Conservation (phyloP, 2,113 vertebrate genomes). For the Eolophus roseicapilla region DNA sequence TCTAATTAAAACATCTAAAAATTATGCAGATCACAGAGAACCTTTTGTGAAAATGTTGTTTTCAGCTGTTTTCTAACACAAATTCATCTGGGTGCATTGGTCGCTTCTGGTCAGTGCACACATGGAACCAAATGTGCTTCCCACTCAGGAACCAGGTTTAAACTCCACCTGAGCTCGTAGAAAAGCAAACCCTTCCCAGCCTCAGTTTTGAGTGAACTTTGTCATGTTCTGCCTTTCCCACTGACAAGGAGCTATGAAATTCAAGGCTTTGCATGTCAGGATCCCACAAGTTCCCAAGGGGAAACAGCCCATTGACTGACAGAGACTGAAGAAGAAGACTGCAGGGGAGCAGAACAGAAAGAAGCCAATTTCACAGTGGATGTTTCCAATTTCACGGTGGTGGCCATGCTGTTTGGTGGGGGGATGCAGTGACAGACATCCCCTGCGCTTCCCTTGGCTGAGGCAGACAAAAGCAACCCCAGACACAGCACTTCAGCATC, state of each 20-base stretch:
- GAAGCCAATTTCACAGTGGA: neutral
- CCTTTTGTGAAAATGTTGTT: neutral
- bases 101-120: neutral
- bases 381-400: fast-evolving
- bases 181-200: neutral
- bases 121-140: neutral
- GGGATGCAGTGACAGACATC: neutral
- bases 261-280: neutral
- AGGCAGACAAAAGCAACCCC: neutral
- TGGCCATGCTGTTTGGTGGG: fast-evolving
- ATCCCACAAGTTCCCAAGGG: neutral
- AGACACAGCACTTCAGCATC: neutral
- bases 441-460: neutral
- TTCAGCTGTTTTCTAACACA: neutral
- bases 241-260: neutral
- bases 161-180: neutral
- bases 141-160: neutral
- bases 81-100: neutral
- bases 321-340: neutral
- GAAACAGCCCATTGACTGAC: neutral
- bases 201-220: neutral
- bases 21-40: fast-evolving
- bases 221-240: neutral
- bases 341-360: neutral
- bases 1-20: neutral